Conservation (phyloP, 2,888 invertebrate genomes). For the Fragum sueziense region DNA sequence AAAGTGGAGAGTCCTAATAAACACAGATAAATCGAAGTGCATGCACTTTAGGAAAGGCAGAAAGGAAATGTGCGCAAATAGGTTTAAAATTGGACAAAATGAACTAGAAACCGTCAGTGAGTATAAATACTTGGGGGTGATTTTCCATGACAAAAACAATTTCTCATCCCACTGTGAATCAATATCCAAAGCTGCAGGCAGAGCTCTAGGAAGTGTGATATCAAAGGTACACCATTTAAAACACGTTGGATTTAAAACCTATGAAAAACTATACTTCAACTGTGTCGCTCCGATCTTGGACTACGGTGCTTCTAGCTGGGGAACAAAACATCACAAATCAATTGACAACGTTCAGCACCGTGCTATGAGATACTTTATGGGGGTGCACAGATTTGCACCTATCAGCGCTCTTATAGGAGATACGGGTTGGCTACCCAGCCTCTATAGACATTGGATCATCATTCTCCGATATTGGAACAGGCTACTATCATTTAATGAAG, state of each 20-base stretch:
- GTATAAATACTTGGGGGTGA: slow-evolving; percentile 23
- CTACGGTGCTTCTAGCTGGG: slow-evolving; percentile 35
- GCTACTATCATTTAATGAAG: not conserved
- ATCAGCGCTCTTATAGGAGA: slow-evolving; percentile 9
- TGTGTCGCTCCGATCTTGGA: slow-evolving; percentile 23
- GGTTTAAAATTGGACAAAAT: slow-evolving; percentile 15
- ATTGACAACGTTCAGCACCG: slow-evolving; percentile 8
- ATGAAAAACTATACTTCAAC: slow-evolving; percentile 27
- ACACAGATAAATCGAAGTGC: slow-evolving; percentile 16
- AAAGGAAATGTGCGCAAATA: not conserved
- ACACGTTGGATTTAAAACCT: slow-evolving; percentile 34
- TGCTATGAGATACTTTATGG: slow-evolving; percentile 31
- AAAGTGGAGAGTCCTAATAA: slow-evolving; percentile 26
- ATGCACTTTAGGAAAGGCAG: slow-evolving; percentile 20
- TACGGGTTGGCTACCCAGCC: slow-evolving; percentile 35
- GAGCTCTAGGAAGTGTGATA: slow-evolving; percentile 29
- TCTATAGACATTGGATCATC: slow-evolving; percentile 14
- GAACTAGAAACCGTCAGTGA: not conserved
- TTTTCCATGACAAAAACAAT: slow-evolving; percentile 5
- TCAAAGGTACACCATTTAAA: slow-evolving; percentile 20
- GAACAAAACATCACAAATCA: slow-evolving; percentile 13
- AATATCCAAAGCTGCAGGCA: slow-evolving; percentile 26
- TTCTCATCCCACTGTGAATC: not conserved
- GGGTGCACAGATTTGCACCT: not conserved
- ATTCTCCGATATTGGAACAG: too few species aligned